Base-by-base conservation (phyloP, 2,113 vertebrate genomes). In the Anolis carolinensis region DNA sequence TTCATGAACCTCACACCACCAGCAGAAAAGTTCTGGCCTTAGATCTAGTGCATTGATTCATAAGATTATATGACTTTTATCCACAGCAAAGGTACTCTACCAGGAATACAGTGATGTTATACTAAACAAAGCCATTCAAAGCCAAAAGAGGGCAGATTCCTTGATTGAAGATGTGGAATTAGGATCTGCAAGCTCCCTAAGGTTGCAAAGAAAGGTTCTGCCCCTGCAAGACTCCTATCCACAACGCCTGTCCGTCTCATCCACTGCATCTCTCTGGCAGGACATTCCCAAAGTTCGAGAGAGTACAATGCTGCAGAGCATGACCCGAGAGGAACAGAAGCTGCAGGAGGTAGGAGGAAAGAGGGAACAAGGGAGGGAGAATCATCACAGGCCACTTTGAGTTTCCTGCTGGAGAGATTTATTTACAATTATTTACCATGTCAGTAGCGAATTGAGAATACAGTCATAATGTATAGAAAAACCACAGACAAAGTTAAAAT, bases 51-150 rank as follows among this genome's bases (percentile, higher is more conserved):
- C 74, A 55, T 67, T 93, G 72, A 39, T 82, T 8, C n/a, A 4
- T 59, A 0, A 89, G 3, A 7, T 7, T 18, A 25, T 0, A 2
- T 2, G 11, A 0, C 55, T 63, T 83, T 2, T 90, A 36, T 86
- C 88, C 44, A 52, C 92, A 99, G 98, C 97, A 76, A 96, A 95
- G 76, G 92, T 98, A 88, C 97, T 99, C 30, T 99, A 99, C 92
- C 99, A 99, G 96, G 97, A 98, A 85, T 99, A 99, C 95, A 98
- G 96, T 0, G 98, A 99, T 59, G 97, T 97, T 8, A 96, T 92
- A 18, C 96, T 98, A 89, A 98, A 99, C 96, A 96, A 97, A 87
- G 98, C 98, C 92, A 99, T 99, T 88, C 97, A 97, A 79, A 97
- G 96, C 16, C 98, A 99, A 95, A 96, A 97, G 88, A 96, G 96